Evolutionary conservation across 2,888 invertebrate species (phyloP).

Genomic region (Teleiodes luculella): DNA sequence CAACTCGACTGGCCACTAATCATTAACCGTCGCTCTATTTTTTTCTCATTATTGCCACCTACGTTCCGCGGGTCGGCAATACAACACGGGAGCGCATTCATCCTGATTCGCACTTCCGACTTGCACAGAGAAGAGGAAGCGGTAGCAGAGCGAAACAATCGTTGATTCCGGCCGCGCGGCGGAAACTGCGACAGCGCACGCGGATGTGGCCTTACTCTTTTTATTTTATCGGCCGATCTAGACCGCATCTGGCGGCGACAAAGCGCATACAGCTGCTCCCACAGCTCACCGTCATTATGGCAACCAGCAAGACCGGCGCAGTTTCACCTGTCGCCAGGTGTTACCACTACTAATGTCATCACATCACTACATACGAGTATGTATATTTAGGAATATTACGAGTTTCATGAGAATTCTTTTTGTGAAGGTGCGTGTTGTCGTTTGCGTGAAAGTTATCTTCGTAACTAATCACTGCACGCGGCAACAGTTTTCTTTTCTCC

Average conservation of each 20-base stretch:
- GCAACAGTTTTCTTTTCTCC: slow-evolving; percentile 53
- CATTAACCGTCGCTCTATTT: slow-evolving; percentile 58
- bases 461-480: slow-evolving; percentile 48
- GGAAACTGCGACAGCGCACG: slow-evolving; percentile 63
- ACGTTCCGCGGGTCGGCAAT: slow-evolving; percentile 28
- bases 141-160: slow-evolving; percentile 68
- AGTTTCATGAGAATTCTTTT: slow-evolving; percentile 34
- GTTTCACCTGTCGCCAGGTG: slow-evolving; percentile 74
- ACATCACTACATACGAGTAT: too few species aligned
- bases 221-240: slow-evolving; percentile 71
- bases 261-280: slow-evolving; percentile 64
- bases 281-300: slow-evolving; percentile 46
- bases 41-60: slow-evolving; percentile 19
- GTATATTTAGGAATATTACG: slow-evolving; percentile 28
- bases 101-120: slow-evolving; percentile 63
- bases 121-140: slow-evolving; percentile 66
- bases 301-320: slow-evolving; percentile 43
- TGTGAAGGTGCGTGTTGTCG: slow-evolving; percentile 46
- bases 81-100: slow-evolving; percentile 31
- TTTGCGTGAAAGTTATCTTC: slow-evolving; percentile 58
- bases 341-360: slow-evolving; percentile 21
- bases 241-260: slow-evolving; percentile 73
- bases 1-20: slow-evolving; percentile 50
- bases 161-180: slow-evolving; percentile 64
- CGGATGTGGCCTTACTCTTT: slow-evolving; percentile 71